Evolutionary conservation across 2,888 invertebrate genomes (phyloP), one percentile per base, ranked within the genome.

Genomic region (Scelioninae gen. 1): DNA sequence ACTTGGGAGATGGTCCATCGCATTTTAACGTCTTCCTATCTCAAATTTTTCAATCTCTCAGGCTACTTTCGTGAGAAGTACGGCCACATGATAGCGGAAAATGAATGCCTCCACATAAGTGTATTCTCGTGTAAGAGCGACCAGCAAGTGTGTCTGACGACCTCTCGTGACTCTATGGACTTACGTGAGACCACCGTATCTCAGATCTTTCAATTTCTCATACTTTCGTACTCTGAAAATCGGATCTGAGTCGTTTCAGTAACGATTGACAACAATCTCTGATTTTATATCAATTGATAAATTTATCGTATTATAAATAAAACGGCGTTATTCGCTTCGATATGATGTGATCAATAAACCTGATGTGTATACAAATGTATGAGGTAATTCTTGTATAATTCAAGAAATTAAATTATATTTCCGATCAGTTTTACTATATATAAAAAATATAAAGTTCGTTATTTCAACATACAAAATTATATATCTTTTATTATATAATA

Each of bases 121-220:
- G 89, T 89, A 89, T 90, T 90, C 88, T 80, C 89, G 86, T 88
- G 88, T 89, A 86, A 82, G 85, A 85, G 83, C 85, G 78, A 74
- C 69, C 58, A 60, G 79, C 68, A 75, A 85, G 87, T 88, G 87
- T 88, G 88, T 88, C 88, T 85, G 88, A 86, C 88, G 88, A 87
- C 86, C 88, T 90, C 89, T 89, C 90, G 90, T 88, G 90, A 89
- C 88, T 89, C 63, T 72, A 71, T 79, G 86, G 78, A 84, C 86
- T 86, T 84, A 86, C 86, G 85, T 80, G 69, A 51, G 77, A 78
- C 63, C 53, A 74, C 63, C 74, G 84, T 90, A 90, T 89, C 90
- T 88, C 66, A 82, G 87, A 91, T 90, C 91, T 90, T 90, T 89
- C 90, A 90, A 91, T 91, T 89, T 88, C 88, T 89, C 89, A 88